A percentile compares a stretch with the other conserved stretches of the same genome.
These are phyloP conservation scores for Reticulitermes speratus DNA, from an alignment of 1,140 invertebrate genomes.

Conservation along the genomic window DNA sequence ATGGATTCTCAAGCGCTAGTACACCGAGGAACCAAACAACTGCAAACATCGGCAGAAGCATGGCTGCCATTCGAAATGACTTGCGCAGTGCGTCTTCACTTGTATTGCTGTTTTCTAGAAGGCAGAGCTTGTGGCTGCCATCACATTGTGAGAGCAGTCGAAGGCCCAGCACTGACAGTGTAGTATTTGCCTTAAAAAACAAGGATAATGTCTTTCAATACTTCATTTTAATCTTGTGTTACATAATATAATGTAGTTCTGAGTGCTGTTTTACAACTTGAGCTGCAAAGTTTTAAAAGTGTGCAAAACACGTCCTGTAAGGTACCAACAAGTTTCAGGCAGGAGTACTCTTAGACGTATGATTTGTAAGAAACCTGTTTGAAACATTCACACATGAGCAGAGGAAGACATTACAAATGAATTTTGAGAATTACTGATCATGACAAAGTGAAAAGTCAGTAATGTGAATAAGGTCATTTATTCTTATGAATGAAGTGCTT, in stretches of 20 bases:
- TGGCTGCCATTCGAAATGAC: conserved; percentile 55
- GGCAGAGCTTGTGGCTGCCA: conserved; percentile 41
- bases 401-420: no score
- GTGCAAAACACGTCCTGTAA: no score
- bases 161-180: conserved; percentile 46
- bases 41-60: conserved; percentile 59
- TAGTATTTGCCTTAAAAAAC: conserved; percentile 49
- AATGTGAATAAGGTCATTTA: no score
- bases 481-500: no score
- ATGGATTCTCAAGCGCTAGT: conserved; percentile 65
- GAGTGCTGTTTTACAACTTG: no score
- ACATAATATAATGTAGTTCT: not conserved
- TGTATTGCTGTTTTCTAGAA: not conserved
- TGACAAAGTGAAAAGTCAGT: no score
- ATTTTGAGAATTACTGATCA: no score
- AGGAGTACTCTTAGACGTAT: no score
- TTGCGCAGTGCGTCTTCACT: conserved; percentile 42
- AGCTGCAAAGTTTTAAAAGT: no score
- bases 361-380: no score
- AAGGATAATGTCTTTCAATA: conserved; percentile 42
- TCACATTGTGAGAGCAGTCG: conserved; percentile 46
- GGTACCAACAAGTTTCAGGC: no score
- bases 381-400: no score
- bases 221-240: not conserved
- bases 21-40: conserved; percentile 70